Percentiles rank a stretch among this genome's conserved stretches.
Conservation (phyloP, 2,888 invertebrate species). For the Pyrocoelia pectoralis region DNA sequence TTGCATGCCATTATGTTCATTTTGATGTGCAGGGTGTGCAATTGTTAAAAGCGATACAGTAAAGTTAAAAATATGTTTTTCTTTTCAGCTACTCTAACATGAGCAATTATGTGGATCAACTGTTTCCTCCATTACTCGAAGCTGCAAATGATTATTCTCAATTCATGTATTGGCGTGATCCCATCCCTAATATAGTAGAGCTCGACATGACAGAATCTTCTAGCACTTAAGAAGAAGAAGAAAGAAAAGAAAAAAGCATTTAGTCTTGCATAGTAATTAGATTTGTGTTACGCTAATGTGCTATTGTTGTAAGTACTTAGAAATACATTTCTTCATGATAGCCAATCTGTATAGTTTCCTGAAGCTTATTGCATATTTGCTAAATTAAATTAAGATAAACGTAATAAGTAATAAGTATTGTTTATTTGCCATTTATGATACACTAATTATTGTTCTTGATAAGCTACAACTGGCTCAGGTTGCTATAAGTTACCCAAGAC, state of each 20-base stretch:
- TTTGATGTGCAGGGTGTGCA: neutral
- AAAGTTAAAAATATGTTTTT: no score
- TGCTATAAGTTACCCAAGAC: constrained; percentile 4
- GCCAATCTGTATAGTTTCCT: neutral
- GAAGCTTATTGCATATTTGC: constrained; percentile 1
- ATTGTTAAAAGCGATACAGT: no score
- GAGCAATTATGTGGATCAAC: constrained; percentile 93
- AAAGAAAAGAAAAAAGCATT: neutral
- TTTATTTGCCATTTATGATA: neutral
- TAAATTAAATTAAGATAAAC: neutral
- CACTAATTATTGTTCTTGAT: neutral
- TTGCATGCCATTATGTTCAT: no score
- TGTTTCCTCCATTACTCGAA: constrained; percentile 86
- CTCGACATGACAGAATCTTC: constrained; percentile 13
- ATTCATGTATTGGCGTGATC: constrained; percentile 94
- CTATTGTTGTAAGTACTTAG: neutral
- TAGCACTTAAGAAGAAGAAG: neutral
- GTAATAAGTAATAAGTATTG: neutral
- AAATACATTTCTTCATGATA: neutral
- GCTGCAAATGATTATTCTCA: constrained; percentile 79
- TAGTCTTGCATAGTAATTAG: neutral
- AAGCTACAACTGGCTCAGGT: constrained; percentile 4
- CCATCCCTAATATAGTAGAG: constrained; percentile 67
- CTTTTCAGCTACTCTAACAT: constrained; percentile 91
- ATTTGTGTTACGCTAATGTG: neutral